Percentiles rank a stretch among this genome's conserved stretches.
Conservation (phyloP, 2,797 vertebrate species). For the Anomalospiza imberbis region DNA sequence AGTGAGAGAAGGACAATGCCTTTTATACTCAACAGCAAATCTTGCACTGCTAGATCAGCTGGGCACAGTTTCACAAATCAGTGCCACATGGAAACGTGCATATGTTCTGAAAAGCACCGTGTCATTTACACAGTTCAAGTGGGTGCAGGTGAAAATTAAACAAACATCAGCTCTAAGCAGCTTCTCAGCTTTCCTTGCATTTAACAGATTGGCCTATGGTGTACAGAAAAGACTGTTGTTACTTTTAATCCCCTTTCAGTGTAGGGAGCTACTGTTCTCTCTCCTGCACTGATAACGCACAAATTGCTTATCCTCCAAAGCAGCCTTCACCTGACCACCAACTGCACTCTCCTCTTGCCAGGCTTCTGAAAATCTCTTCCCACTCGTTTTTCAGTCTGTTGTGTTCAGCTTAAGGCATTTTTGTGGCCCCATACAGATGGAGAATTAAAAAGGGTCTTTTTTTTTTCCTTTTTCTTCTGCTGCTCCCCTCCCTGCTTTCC, state of each 20-base stretch:
- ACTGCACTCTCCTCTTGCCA: background rate
- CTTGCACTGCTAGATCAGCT: background rate
- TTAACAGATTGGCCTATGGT: slow-evolving; percentile 35
- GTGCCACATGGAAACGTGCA: background rate
- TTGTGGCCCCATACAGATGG: background rate
- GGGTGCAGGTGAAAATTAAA: slow-evolving; percentile 50
- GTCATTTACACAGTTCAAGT: slow-evolving; percentile 41
- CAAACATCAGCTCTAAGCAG: slow-evolving; percentile 20
- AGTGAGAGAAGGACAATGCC: background rate
- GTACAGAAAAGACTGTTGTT: slow-evolving; percentile 49
- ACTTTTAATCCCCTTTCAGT: slow-evolving; percentile 57
- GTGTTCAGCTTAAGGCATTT: slow-evolving; percentile 23
- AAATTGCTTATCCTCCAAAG: slow-evolving; percentile 62
- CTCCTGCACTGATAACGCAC: slow-evolving; percentile 49
- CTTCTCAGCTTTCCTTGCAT: slow-evolving; percentile 33
- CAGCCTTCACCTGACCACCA: slow-evolving; percentile 40
- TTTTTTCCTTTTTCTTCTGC: background rate
- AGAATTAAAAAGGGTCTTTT: background rate
- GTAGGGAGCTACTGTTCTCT: slow-evolving; percentile 29
- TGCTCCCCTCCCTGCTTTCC: background rate
- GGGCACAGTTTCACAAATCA: background rate
- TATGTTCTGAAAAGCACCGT: background rate
- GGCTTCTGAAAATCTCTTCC: slow-evolving; percentile 42
- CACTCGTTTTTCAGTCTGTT: slow-evolving; percentile 3
- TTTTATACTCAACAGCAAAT: background rate